Evolutionary conservation across 2,113 vertebrate species (phyloP).

Genomic region (Numenius arquata): DNA sequence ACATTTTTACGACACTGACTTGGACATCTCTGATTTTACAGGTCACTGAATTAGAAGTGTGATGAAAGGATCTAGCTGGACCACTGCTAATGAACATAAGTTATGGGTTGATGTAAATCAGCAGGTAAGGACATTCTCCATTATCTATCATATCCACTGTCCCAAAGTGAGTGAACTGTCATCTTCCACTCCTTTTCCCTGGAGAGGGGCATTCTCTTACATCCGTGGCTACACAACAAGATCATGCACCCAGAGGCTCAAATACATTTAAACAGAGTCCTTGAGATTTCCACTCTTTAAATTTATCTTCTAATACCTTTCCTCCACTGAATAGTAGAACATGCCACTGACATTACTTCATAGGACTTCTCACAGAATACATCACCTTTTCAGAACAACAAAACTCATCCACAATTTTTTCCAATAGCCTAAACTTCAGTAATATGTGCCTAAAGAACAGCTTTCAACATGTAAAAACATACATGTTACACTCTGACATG

Average conservation of each 20-base stretch:
- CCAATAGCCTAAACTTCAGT: background rate
- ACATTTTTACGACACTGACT: background rate
- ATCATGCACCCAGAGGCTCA: background rate
- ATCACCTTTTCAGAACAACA: background rate
- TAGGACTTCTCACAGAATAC: background rate
- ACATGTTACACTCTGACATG: background rate
- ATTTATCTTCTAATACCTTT: background rate
- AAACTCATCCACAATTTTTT: background rate
- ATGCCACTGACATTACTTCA: background rate
- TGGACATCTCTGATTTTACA: conserved; percentile 1
- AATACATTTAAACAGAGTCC: background rate
- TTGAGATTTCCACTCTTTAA: background rate
- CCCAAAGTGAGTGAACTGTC: background rate
- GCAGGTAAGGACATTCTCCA: background rate
- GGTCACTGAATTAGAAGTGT: background rate
- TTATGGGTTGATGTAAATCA: background rate
- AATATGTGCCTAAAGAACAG: background rate
- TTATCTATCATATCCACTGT: background rate
- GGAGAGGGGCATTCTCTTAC: background rate
- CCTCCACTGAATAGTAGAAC: background rate
- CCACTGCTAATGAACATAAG: background rate
- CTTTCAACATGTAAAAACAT: background rate
- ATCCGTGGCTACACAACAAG: background rate
- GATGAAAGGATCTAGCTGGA: background rate
- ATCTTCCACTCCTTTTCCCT: background rate